phyloP scores from a whole-genome alignment of 2,888 invertebrate genomes.

The Stenichneumon culpator region DNA sequence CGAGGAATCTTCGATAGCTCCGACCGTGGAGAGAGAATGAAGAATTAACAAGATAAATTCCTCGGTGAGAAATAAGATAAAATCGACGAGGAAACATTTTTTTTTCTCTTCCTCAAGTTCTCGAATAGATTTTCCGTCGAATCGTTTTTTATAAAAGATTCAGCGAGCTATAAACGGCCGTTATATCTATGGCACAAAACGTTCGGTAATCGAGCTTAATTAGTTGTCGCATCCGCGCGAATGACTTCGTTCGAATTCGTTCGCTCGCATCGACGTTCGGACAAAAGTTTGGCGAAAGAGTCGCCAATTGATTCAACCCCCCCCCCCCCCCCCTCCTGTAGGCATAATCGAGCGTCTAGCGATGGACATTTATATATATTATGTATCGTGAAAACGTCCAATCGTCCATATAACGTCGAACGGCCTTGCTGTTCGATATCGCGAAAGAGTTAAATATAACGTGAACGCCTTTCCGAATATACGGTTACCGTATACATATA shows the following conservation, averaged over 20 bases:
- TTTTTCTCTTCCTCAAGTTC: not conserved
- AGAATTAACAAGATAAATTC: slow-evolving; percentile 63
- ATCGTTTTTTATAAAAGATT: slow-evolving; percentile 8
- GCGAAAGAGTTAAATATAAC: slow-evolving; percentile 28
- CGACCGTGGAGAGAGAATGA: slow-evolving; percentile 42
- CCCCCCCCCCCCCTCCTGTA: not conserved
- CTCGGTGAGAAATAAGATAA: slow-evolving; percentile 29
- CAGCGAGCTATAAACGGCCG: not conserved
- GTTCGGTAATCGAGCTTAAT: slow-evolving; percentile 63
- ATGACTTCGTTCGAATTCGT: slow-evolving; percentile 54
- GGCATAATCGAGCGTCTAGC: slow-evolving; percentile 29
- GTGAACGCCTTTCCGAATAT: slow-evolving; percentile 5
- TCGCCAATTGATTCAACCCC: slow-evolving; percentile 51
- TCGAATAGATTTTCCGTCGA: not conserved
- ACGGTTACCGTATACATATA: slow-evolving; percentile 10
- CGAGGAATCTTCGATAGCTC: slow-evolving; percentile 29
- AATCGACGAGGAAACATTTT: not conserved
- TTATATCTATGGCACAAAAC: slow-evolving; percentile 32
- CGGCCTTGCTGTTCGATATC: not conserved
- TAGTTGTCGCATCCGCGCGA: slow-evolving; percentile 58
- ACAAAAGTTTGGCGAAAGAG: slow-evolving; percentile 47
- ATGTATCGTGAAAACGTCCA: not conserved
- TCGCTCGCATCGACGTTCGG: slow-evolving; percentile 39
- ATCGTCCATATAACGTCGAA: slow-evolving; percentile 4
- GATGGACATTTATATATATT: not conserved